Conservation (phyloP, 2,113 vertebrate species). For the Etia nguti region DNA sequence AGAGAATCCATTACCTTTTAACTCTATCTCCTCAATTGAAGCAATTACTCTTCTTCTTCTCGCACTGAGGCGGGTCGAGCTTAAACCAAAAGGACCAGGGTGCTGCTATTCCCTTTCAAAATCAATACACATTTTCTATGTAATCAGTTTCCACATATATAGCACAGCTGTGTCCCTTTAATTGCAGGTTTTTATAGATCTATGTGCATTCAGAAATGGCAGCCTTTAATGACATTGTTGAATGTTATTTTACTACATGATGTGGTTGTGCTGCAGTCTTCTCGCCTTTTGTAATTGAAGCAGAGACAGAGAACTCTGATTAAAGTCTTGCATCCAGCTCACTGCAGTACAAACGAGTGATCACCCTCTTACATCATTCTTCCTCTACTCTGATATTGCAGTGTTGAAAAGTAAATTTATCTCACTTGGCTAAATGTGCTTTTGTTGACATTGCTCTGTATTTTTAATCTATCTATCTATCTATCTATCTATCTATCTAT, state of each 20-base stretch:
- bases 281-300: neutral
- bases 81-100: neutral
- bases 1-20: conserved; percentile 29
- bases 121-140: conserved; percentile 23
- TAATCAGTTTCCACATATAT: neutral
- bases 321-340: neutral
- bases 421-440: no score
- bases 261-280: neutral
- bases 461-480: no score
- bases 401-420: neutral
- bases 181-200: neutral
- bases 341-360: neutral
- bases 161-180: neutral
- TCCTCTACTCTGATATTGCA: neutral
- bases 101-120: neutral
- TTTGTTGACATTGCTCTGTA: no score
- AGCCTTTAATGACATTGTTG: neutral
- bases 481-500: no score
- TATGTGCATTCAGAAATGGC: neutral
- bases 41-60: conserved; percentile 39
- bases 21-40: conserved; percentile 43
- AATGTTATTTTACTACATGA: neutral
- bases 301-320: neutral
- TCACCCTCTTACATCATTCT: neutral
- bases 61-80: neutral